These are phyloP conservation scores for Pseudomyrmex flavicornis DNA, from an alignment of 1,140 invertebrate species.

Conservation along the genomic window DNA sequence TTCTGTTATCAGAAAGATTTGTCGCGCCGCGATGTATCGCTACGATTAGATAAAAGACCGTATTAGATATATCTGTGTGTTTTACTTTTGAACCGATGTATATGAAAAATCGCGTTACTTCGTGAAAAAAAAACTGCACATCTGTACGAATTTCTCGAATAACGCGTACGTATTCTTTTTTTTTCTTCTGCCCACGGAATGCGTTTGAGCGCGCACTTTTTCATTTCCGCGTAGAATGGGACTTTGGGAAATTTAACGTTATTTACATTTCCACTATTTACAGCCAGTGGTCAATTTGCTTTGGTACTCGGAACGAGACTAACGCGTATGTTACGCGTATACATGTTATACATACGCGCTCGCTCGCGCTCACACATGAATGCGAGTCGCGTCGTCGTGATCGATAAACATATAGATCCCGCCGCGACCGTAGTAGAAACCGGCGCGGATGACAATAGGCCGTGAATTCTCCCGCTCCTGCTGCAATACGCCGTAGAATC, in stretches of 20 bases:
- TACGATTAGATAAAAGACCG: conserved; percentile 5
- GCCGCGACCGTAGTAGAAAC: conserved; percentile 35
- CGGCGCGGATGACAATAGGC: conserved; percentile 58
- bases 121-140: no score
- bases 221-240: neutral
- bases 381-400: neutral
- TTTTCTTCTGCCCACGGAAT: no score
- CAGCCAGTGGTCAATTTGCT: conserved; percentile 20
- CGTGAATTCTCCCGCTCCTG: conserved; percentile 56
- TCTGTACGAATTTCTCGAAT: no score
- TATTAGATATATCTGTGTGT: neutral
- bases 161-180: neutral
- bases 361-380: conserved; percentile 15
- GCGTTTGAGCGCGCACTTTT: conserved; percentile 9
- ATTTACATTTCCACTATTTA: conserved; percentile 43
- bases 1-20: conserved; percentile 1
- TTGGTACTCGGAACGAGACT: neutral
- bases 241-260: conserved; percentile 32
- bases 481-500: conserved; percentile 62
- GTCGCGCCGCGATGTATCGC: neutral
- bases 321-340: neutral
- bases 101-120: neutral
- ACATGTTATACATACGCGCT: neutral
- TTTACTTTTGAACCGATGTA: neutral
- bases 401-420: conserved; percentile 42